These are phyloP conservation scores for Clistopyga incitator DNA, from an alignment of 2,888 invertebrate species.

Conservation along the genomic window DNA sequence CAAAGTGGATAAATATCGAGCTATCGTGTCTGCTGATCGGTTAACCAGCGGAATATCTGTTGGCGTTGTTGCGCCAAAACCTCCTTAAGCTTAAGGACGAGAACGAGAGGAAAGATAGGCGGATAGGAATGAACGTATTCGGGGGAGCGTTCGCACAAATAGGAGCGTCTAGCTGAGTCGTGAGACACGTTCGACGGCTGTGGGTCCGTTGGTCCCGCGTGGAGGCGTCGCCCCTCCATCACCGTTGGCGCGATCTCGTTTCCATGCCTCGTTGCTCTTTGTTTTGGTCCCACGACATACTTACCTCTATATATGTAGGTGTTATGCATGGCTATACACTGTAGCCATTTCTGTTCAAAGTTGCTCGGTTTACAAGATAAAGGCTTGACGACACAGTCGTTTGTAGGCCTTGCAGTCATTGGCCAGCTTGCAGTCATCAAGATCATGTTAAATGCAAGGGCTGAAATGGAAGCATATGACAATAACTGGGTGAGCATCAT, in stretches of 20 bases:
- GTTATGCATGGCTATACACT: constrained; percentile 17
- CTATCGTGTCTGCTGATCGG: background rate
- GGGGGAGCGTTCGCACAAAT: constrained; percentile 51
- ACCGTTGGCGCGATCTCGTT: constrained; percentile 62
- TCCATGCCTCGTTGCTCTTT: constrained; percentile 72
- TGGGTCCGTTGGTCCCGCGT: constrained; percentile 47
- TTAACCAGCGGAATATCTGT: background rate
- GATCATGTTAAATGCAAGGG: too few species aligned
- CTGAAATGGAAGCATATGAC: too few species aligned
- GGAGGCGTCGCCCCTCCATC: constrained; percentile 42
- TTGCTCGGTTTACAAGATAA: constrained; percentile 24
- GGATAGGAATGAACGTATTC: constrained; percentile 47
- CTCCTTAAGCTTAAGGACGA: constrained; percentile 28
- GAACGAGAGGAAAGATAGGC: constrained; percentile 19
- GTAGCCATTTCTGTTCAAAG: constrained; percentile 38
- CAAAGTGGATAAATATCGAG: background rate
- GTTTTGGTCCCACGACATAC: constrained; percentile 72
- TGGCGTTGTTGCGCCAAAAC: background rate
- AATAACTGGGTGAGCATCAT: too few species aligned
- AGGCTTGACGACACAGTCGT: background rate
- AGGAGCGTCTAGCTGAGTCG: constrained; percentile 70
- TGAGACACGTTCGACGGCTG: constrained; percentile 77
- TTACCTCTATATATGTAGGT: constrained; percentile 56
- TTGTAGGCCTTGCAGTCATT: background rate
- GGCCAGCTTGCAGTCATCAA: background rate